Evolutionary conservation across 2,797 vertebrate genomes (phyloP), one percentile per base, ranked within the genome.

Genomic region (Lepidocolaptes lacrymiger): DNA sequence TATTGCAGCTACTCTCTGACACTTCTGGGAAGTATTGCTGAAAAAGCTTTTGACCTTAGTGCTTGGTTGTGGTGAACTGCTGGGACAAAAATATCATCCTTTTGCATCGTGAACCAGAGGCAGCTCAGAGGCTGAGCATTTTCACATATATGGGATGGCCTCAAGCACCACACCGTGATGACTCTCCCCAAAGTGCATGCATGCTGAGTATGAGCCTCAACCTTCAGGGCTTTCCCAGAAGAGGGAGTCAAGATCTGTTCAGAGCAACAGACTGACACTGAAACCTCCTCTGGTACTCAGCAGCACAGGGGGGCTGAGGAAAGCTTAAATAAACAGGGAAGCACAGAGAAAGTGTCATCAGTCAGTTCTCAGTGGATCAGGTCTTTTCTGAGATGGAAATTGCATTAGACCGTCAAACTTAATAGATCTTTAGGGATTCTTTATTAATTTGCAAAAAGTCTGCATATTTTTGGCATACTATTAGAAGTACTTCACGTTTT

Each of bases 41-140:
- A 72, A 96, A 94, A 91, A 58, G 72, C 64, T 92, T 93, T 58
- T 92, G 89, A 93, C 91, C 91, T 82, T 52, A 83, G 64, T 75
- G 49, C 39, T 77, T 58, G 49, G 37, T 52, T 80, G 36, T 30
- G 44, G 23, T 72, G 59, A 92, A 76, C 56, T 52, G 14, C 56
- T 27, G n/a, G 72, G 85, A 88, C 72, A 80, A 91, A 94, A 93
- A 78, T 87, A 82, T 16, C 54, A 63, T 43, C 72, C 48, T 63
- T 93, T 75, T 37, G 27, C 78, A 61, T 54, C 61, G 56, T 7
- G 34, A 81, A 64, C 68, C 54, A 77, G 89, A 86, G 56, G 61
- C 1, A 17, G 54, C 36, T 82, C 86, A 51, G 68, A 78, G 19
- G 46, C 55, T 12, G 48, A 59, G 48, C 11, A 1, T 51, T 73